Conservation (phyloP, 2,888 invertebrate species). For the Cepaea hortensis region DNA sequence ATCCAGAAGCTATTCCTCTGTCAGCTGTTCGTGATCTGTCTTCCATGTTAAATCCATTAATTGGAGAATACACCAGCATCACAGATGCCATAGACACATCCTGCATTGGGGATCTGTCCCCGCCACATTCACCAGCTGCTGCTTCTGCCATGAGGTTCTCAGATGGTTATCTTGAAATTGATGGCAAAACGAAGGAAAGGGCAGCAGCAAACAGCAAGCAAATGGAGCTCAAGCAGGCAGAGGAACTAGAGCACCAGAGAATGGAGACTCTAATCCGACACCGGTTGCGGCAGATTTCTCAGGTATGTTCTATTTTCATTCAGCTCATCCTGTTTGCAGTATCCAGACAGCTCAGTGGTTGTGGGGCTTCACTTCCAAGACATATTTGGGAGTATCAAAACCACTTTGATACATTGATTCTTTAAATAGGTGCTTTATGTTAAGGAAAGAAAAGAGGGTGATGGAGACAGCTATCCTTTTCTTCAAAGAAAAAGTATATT, state of each 20-base stretch:
- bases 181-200: constrained; percentile 50
- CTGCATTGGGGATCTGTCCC: constrained; percentile 75
- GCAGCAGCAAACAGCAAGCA: constrained; percentile 90
- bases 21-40: constrained; percentile 55
- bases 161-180: constrained; percentile 44
- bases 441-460: no score
- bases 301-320: constrained; percentile 52
- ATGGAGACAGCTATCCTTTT: no score
- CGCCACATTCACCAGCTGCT: constrained; percentile 70
- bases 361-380: no score
- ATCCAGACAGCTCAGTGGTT: no score
- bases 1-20: constrained; percentile 48
- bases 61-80: constrained; percentile 91
- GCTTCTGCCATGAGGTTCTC: constrained; percentile 51
- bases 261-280: constrained; percentile 92
- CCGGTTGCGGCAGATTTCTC: constrained; percentile 79
- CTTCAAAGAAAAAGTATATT: no score
- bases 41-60: constrained; percentile 70
- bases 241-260: constrained; percentile 92
- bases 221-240: constrained; percentile 90
- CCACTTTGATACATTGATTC: no score
- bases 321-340: no score
- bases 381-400: no score
- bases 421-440: no score
- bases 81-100: constrained; percentile 94